Percentiles rank a stretch among this genome's conserved stretches.
These are phyloP conservation scores for Agonum fuliginosum DNA, from an alignment of 2,888 invertebrate species.

Conservation along the genomic window DNA sequence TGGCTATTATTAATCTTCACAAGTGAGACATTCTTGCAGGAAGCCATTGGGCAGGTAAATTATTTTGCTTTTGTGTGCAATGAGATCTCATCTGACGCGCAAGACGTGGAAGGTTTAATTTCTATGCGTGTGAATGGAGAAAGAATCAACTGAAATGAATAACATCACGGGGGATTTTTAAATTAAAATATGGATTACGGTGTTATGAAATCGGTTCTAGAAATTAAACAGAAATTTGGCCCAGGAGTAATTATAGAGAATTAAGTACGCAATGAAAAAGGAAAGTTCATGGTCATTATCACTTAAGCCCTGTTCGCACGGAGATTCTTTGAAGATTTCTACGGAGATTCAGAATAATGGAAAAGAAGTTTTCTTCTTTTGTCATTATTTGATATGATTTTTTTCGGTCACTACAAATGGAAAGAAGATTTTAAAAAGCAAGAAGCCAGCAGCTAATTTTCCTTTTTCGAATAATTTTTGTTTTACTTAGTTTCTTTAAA, in stretches of 20 bases:
- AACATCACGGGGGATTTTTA: slow-evolving; percentile 4
- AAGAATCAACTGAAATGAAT: neutral
- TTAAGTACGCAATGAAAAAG: neutral
- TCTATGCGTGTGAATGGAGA: slow-evolving; percentile 5
- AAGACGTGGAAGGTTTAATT: neutral
- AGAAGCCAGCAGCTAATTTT: too few relatives aligned
- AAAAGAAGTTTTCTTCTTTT: too few relatives aligned
- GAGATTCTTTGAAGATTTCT: too few relatives aligned
- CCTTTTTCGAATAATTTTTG: too few relatives aligned
- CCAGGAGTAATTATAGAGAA: neutral
- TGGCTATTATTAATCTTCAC: slow-evolving; percentile 45
- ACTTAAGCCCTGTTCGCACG: too few relatives aligned
- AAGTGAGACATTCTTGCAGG: slow-evolving; percentile 45
- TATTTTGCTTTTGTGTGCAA: slow-evolving; percentile 49
- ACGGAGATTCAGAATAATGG: too few relatives aligned
- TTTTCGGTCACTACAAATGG: too few relatives aligned
- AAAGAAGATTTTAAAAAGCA: too few relatives aligned
- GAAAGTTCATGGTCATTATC: slow-evolving; percentile 2
- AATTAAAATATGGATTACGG: neutral
- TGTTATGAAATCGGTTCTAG: neutral
- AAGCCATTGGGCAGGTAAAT: slow-evolving; percentile 32
- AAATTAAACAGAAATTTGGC: neutral
- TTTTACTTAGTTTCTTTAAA: too few relatives aligned
- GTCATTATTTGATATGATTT: too few relatives aligned
- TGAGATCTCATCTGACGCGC: slow-evolving; percentile 1